phyloP scores from a whole-genome alignment of 2,113 vertebrate genomes.

The Amazona guildingii region DNA sequence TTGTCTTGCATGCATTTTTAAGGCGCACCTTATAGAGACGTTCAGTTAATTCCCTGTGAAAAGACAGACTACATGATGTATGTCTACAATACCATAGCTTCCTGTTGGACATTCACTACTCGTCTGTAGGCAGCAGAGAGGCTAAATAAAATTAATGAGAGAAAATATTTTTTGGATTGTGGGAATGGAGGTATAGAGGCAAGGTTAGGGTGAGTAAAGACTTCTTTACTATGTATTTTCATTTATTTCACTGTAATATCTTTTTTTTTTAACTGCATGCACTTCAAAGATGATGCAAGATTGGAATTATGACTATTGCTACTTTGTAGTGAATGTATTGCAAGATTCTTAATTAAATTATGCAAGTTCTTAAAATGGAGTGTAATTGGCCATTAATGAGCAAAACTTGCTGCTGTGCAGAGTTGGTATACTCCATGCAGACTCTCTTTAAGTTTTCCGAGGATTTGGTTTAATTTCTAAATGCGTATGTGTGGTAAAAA shows the following conservation, averaged over 20 bases:
- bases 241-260: constrained; percentile 57
- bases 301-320: constrained; percentile 56
- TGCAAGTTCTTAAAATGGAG: constrained; percentile 68
- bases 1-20: neutral
- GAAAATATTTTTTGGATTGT: neutral
- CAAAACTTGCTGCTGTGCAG: constrained; percentile 57
- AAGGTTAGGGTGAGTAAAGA: constrained; percentile 1
- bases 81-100: neutral
- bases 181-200: constrained; percentile 8
- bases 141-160: constrained; percentile 51
- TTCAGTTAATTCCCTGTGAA: neutral
- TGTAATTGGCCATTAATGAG: constrained; percentile 75
- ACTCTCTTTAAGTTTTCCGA: constrained; percentile 33
- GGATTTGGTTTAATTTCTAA: constrained; percentile 18
- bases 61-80: neutral
- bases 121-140: neutral
- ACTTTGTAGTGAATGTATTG: constrained; percentile 69
- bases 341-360: constrained; percentile 74
- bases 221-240: constrained; percentile 46
- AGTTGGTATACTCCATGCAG: constrained; percentile 14
- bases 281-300: constrained; percentile 75
- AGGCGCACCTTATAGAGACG: neutral
- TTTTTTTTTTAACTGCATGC: constrained; percentile 33
- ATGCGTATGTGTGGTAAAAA: constrained; percentile 18
- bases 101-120: constrained; percentile 8